These are phyloP conservation scores for Craseonycteris thonglongyai DNA, from an alignment of 2,113 vertebrate genomes.

Conservation along the genomic window DNA sequence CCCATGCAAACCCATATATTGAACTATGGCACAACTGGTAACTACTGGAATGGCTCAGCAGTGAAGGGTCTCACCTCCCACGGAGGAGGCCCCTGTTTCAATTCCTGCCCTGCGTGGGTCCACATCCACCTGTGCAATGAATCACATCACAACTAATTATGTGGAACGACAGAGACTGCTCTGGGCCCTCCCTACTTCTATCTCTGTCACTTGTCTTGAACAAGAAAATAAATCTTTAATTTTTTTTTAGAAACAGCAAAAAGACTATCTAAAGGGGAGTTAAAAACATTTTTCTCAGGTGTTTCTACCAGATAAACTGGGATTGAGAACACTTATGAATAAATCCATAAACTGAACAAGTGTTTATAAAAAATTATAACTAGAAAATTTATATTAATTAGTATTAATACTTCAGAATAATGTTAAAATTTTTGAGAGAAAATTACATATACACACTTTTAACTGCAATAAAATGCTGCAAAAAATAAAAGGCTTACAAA, in stretches of 20 bases:
- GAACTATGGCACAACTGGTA: no score
- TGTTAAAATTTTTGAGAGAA: not conserved
- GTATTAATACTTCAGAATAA: not conserved
- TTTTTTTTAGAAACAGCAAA: constrained; percentile 19
- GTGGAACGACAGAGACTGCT: no score
- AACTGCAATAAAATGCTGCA: not conserved
- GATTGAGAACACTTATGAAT: not conserved
- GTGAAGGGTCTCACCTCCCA: no score
- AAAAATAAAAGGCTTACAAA: not conserved
- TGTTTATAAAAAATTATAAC: not conserved
- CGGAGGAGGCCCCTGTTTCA: no score
- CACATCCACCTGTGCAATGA: no score
- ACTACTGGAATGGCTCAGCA: no score
- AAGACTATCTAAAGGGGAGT: not conserved
- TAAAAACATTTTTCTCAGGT: not conserved
- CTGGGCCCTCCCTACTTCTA: no score
- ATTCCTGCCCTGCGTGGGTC: no score
- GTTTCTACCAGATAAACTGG: not conserved
- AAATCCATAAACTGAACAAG: not conserved
- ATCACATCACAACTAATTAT: no score
- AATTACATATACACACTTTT: not conserved
- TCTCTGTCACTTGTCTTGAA: no score
- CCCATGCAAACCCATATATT: no score
- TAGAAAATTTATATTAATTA: not conserved
- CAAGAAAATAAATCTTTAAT: no score